A percentile compares a stretch with the other conserved stretches of the same genome.
phyloP scores from a whole-genome alignment of 2,113 vertebrate genomes.

The Circaetus cinerascens region DNA sequence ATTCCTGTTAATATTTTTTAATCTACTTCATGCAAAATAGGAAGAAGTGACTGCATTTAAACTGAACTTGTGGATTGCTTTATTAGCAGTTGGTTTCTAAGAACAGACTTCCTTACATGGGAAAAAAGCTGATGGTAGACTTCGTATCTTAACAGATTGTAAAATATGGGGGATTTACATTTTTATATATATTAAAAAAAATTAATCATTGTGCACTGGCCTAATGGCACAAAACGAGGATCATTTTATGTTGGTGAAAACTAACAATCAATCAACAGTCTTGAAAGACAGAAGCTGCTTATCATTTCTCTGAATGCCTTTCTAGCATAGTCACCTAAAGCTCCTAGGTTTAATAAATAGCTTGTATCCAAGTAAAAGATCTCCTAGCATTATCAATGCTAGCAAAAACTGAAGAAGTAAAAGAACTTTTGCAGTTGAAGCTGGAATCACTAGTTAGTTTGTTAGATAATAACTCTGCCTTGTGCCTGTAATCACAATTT shows the following conservation, averaged over 20 bases:
- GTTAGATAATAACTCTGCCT: not conserved
- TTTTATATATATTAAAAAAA: not conserved
- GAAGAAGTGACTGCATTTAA: not conserved
- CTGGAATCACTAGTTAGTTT: not conserved
- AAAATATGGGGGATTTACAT: not conserved
- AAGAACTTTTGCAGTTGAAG: not conserved
- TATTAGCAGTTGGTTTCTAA: not conserved
- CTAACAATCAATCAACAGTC: not conserved
- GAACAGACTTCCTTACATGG: not conserved
- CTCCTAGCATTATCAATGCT: not conserved
- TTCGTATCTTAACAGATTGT: not conserved
- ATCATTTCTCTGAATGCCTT: not conserved
- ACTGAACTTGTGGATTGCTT: not conserved
- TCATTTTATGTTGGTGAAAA: constrained; percentile 9
- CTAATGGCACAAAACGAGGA: not conserved
- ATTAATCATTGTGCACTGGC: not conserved
- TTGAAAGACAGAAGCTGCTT: not conserved
- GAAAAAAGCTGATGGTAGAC: not conserved
- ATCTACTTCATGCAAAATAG: not conserved
- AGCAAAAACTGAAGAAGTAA: not conserved
- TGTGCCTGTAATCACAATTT: not conserved
- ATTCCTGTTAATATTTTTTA: not conserved
- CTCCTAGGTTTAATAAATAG: not conserved
- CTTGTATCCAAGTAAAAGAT: not conserved
- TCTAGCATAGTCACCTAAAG: not conserved